phyloP scores from a whole-genome alignment of 2,888 invertebrate genomes.

The Phasia obesa region DNA sequence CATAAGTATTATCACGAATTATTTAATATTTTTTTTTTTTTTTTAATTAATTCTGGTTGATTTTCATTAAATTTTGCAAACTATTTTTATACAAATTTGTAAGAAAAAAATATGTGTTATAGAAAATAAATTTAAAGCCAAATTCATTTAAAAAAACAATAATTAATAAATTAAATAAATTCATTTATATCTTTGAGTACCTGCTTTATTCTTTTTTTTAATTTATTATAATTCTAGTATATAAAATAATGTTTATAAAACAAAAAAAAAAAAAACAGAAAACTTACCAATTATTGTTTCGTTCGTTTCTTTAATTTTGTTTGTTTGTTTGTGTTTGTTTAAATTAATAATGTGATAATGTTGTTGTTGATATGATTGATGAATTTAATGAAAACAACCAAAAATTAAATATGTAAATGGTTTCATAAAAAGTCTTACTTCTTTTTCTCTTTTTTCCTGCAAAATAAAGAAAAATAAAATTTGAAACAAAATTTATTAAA shows the following conservation, averaged over 20 bases:
- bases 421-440: constrained; percentile 44
- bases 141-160: neutral
- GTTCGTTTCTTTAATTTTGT: constrained; percentile 55
- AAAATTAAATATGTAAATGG: constrained; percentile 29
- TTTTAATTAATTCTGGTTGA: constrained; percentile 36
- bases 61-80: constrained; percentile 22
- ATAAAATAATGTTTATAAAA: constrained; percentile 31
- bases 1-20: constrained; percentile 60
- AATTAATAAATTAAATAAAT: neutral
- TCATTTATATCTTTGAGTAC: neutral
- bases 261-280: constrained; percentile 14
- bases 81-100: neutral
- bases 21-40: constrained; percentile 16
- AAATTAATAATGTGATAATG: constrained; percentile 13
- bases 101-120: neutral
- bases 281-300: constrained; percentile 66
- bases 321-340: constrained; percentile 1
- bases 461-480: constrained; percentile 54
- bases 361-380: constrained; percentile 45
- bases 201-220: too few species aligned
- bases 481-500: constrained; percentile 17
- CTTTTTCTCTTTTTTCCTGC: constrained; percentile 70
- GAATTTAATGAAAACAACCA: constrained; percentile 59
- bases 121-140: neutral
- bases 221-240: too few species aligned